These are phyloP conservation scores for Lepilemur septentrionalis DNA, from an alignment of 2,797 vertebrate genomes.

Conservation along the genomic window DNA sequence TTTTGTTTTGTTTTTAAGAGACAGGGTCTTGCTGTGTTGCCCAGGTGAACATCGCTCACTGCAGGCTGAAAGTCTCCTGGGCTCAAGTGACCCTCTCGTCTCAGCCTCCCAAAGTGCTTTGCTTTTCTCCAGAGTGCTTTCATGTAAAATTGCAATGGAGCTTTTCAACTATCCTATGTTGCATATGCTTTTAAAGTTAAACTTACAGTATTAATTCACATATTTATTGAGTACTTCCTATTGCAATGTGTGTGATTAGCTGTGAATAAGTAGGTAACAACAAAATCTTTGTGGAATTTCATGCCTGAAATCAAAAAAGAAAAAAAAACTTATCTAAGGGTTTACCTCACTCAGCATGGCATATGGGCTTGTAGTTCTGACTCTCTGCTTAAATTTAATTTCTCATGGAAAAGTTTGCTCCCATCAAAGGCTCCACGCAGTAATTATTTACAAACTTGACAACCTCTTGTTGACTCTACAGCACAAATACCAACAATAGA, in stretches of 20 bases:
- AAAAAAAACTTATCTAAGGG: neutral
- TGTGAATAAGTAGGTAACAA: neutral
- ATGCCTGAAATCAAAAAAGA: neutral
- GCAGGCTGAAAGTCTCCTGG: neutral
- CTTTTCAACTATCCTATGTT: neutral
- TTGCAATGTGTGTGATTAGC: neutral
- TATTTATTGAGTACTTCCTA: neutral
- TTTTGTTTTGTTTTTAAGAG: neutral
- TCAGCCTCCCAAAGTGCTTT: neutral
- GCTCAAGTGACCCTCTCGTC: neutral
- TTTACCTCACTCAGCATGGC: neutral
- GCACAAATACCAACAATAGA: slow-evolving; percentile 66
- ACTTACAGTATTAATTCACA: neutral
- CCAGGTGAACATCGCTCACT: neutral
- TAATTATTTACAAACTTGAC: slow-evolving; percentile 67
- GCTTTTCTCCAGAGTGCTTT: neutral
- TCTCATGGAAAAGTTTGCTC: slow-evolving; percentile 69
- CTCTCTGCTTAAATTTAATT: neutral
- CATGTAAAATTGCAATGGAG: neutral
- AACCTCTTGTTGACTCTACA: slow-evolving; percentile 65
- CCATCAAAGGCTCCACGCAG: neutral
- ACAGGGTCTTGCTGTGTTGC: neutral
- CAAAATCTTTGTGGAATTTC: neutral
- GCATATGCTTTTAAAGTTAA: neutral
- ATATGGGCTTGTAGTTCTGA: neutral